Percentiles rank a stretch among this genome's conserved stretches.
These are phyloP conservation scores for Trypoxylus dichotomus DNA, from an alignment of 1,140 invertebrate genomes.

Conservation along the genomic window DNA sequence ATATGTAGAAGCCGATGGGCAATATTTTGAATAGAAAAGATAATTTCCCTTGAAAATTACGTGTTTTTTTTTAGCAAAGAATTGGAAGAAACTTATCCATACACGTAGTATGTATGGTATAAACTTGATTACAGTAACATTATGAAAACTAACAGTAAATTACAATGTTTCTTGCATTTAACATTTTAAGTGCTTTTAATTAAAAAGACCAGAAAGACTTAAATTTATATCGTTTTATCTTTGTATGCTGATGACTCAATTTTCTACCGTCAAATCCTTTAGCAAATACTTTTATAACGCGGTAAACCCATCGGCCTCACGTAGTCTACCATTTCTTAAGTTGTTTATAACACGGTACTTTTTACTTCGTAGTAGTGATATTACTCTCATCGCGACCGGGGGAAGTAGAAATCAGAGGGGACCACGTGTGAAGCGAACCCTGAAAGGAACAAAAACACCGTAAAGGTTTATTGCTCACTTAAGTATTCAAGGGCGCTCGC, in stretches of 20 bases:
- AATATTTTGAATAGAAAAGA: no score
- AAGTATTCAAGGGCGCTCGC: constrained; percentile 24
- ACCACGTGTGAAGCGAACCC: constrained; percentile 40
- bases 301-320: background rate
- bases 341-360: background rate
- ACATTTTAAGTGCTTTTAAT: no score
- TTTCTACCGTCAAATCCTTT: background rate
- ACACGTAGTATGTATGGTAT: no score
- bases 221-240: no score
- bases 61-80: no score
- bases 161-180: no score
- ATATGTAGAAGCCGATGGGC: no score
- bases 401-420: background rate
- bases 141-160: no score
- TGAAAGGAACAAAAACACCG: constrained; percentile 39
- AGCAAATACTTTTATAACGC: background rate
- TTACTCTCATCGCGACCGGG: background rate
- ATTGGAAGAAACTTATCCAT: no score
- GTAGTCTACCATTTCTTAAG: background rate
- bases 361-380: background rate
- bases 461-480: constrained; percentile 40
- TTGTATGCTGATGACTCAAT: background rate
- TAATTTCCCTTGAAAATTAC: no score
- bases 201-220: no score
- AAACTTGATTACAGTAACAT: no score